Percentiles rank a stretch among this genome's conserved stretches.
Evolutionary conservation across 2,797 vertebrate species (phyloP).

Genomic region (Iguana delicatissima): DNA sequence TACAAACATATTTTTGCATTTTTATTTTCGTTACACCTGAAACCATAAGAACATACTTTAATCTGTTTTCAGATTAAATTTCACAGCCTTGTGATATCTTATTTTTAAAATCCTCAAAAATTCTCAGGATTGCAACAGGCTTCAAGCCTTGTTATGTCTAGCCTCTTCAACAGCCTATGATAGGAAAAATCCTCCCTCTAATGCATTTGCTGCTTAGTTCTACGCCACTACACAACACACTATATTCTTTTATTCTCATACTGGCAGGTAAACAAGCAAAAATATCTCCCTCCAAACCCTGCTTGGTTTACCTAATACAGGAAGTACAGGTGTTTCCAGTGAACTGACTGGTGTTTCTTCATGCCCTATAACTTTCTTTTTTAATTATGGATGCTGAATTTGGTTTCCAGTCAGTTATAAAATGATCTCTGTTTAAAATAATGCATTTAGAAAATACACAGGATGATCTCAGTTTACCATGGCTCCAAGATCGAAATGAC

Average conservation of each 20-base stretch:
- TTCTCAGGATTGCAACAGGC: not conserved
- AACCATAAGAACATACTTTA: not conserved
- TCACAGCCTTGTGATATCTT: not conserved
- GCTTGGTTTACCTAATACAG: not conserved
- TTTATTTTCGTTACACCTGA: not conserved
- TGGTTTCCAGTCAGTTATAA: not conserved
- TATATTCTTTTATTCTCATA: not conserved
- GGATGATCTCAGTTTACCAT: conserved; percentile 21
- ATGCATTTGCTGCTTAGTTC: not conserved
- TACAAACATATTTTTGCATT: not conserved
- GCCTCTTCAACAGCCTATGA: not conserved
- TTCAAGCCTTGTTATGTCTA: not conserved
- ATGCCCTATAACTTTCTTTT: not conserved
- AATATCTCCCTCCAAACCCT: not conserved
- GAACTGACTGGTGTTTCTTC: not conserved
- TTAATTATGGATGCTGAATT: not conserved
- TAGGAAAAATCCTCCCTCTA: not conserved
- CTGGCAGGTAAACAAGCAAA: not conserved
- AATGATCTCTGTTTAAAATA: not conserved
- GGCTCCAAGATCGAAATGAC: not conserved
- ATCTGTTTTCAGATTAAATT: not conserved
- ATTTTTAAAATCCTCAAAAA: not conserved
- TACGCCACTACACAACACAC: not conserved
- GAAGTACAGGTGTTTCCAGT: not conserved
- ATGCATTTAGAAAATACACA: conserved; percentile 10